phyloP scores from a whole-genome alignment of 2,113 vertebrate genomes.

The Syrmaticus mikado region DNA sequence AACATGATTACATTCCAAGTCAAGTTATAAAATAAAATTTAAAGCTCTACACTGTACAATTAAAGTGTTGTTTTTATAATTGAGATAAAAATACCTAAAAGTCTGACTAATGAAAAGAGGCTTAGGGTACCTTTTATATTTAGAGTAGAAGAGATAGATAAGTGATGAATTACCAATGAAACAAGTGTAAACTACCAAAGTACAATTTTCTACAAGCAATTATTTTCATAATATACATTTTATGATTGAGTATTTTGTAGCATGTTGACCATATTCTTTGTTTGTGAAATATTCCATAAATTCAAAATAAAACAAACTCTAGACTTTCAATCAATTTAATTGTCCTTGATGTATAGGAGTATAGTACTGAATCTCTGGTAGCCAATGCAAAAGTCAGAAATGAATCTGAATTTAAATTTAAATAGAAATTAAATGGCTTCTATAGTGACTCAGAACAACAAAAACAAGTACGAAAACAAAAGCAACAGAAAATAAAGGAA shows the following conservation, averaged over 20 bases:
- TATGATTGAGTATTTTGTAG: constrained; percentile 15
- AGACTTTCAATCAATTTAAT: constrained; percentile 20
- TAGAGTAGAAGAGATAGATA: constrained; percentile 33
- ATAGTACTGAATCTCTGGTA: background rate
- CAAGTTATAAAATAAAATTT: background rate
- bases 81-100: constrained; percentile 3
- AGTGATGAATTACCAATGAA: constrained; percentile 64
- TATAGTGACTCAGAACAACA: background rate
- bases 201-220: constrained; percentile 37
- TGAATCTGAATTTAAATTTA: background rate
- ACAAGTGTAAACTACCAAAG: constrained; percentile 23
- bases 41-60: background rate
- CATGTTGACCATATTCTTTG: background rate
- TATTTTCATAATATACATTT: constrained; percentile 46
- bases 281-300: constrained; percentile 1
- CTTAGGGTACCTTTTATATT: background rate
- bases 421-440: background rate
- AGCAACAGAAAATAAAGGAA: background rate
- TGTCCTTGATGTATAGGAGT: background rate
- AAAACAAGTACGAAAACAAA: background rate
- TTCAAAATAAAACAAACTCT: constrained; percentile 19
- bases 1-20: background rate
- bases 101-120: constrained; percentile 12
- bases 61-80: background rate
- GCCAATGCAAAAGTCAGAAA: background rate